A percentile compares a stretch with the other conserved stretches of the same genome.
Conservation (phyloP, 2,888 invertebrate genomes). For the Drosophila gaucha region DNA sequence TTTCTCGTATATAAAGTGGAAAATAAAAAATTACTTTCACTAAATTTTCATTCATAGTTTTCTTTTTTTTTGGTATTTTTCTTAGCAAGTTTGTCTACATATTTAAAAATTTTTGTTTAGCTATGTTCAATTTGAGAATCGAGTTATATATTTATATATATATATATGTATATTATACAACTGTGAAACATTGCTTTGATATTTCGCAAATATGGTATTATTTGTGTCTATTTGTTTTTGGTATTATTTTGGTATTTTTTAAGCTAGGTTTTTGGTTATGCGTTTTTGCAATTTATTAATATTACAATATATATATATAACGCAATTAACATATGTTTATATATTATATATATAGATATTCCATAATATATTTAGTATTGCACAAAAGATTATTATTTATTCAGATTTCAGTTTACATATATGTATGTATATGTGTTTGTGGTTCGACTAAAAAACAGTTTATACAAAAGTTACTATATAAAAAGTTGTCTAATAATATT, state of each 20-base stretch:
- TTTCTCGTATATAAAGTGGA: conserved; percentile 64
- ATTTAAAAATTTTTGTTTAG: conserved; percentile 33
- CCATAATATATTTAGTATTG: conserved; percentile 71
- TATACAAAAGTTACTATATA: conserved; percentile 81
- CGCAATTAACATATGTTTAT: conserved; percentile 43
- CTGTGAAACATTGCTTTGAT: conserved; percentile 25
- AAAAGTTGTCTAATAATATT: conserved; percentile 74
- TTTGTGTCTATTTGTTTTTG: conserved; percentile 17
- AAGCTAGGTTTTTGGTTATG: conserved; percentile 66
- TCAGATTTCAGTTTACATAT: conserved; percentile 38
- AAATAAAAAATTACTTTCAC: conserved; percentile 44
- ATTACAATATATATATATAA: conserved; percentile 45
- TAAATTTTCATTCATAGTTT: conserved; percentile 10
- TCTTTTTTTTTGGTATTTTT: conserved; percentile 8
- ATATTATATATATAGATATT: conserved; percentile 24
- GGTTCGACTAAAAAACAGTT: conserved; percentile 67
- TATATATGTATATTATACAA: conserved; percentile 17
- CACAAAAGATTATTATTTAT: conserved; percentile 67
- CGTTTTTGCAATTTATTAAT: conserved; percentile 50
- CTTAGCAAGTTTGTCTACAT: conserved; percentile 35
- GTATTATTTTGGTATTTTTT: conserved; percentile 44
- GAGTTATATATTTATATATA: conserved; percentile 17
- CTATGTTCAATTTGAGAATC: conserved; percentile 46
- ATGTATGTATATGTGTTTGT: conserved; percentile 42
- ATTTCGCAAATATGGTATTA: conserved; percentile 24